phyloP scores from a whole-genome alignment of 2,797 vertebrate species.

The Sarcoramphus papa region DNA sequence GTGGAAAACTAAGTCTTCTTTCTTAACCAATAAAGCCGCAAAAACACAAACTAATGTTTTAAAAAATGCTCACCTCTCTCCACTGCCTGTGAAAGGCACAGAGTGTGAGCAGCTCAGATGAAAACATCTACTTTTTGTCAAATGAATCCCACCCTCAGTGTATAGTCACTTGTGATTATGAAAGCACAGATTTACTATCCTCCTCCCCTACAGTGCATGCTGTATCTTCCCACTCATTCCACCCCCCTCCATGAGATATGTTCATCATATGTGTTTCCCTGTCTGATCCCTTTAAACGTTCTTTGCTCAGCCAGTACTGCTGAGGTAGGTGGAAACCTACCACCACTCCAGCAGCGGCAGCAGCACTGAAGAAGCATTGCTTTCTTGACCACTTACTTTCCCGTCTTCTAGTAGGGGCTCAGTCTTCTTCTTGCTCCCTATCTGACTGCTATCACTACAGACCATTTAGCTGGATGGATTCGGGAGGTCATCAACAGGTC shows the following conservation, averaged over 20 bases:
- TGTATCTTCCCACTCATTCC: slow-evolving; percentile 43
- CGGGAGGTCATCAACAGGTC: background rate
- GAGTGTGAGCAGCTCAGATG: background rate
- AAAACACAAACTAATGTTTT: background rate
- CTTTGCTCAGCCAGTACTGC: background rate
- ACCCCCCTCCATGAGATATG: background rate
- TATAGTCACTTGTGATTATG: background rate
- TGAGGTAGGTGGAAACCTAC: background rate
- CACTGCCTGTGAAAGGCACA: background rate
- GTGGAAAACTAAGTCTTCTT: slow-evolving; percentile 15
- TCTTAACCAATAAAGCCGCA: slow-evolving; percentile 27
- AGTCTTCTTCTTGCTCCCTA: background rate
- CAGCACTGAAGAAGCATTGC: background rate
- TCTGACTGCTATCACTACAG: background rate
- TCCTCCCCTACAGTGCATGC: background rate
- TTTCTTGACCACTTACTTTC: background rate
- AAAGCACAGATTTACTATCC: slow-evolving; percentile 21
- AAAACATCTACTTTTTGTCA: background rate
- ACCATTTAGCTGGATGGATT: background rate
- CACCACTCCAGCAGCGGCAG: background rate
- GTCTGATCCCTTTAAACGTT: background rate
- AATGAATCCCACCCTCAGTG: slow-evolving; percentile 19
- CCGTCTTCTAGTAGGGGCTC: background rate
- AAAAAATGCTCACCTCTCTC: background rate
- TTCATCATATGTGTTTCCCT: background rate